Evolutionary conservation across 2,888 invertebrate species (phyloP).

Genomic region (Bursaphelenchus okinawaensis): DNA sequence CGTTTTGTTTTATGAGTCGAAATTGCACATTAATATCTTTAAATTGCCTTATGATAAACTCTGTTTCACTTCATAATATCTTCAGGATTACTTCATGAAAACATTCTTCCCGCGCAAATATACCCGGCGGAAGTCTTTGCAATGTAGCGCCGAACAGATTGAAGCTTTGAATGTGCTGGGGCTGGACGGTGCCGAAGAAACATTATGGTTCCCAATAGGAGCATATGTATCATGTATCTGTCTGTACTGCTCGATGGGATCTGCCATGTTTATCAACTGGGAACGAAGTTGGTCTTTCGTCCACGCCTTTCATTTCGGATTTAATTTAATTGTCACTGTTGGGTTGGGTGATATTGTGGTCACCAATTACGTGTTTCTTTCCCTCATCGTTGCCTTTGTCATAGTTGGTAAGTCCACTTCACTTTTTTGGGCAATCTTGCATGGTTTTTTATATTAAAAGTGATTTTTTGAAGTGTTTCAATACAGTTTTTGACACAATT

Average conservation of each 20-base stretch:
- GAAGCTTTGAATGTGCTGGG: slow-evolving; percentile 48
- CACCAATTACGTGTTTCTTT: slow-evolving; percentile 53
- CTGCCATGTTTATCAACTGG: slow-evolving; percentile 57
- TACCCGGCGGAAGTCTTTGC: slow-evolving; percentile 49
- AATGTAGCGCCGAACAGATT: slow-evolving; percentile 45
- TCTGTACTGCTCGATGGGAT: slow-evolving; percentile 57
- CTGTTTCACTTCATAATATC: neutral
- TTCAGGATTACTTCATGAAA: slow-evolving; percentile 33
- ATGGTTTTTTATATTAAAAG: neutral
- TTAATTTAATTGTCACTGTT: slow-evolving; percentile 58
- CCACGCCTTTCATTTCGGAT: slow-evolving; percentile 58
- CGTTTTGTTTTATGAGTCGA: too few relatives aligned
- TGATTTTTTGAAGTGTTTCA: neutral
- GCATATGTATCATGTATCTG: slow-evolving; percentile 58
- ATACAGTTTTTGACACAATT: too few relatives aligned
- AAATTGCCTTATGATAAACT: neutral
- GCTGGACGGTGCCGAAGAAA: slow-evolving; percentile 51
- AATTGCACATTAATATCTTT: too few relatives aligned
- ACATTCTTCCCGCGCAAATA: slow-evolving; percentile 43
- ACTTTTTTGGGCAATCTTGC: neutral
- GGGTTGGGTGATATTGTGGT: slow-evolving; percentile 58
- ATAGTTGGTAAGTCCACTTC: slow-evolving; percentile 57
- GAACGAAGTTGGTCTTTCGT: slow-evolving; percentile 57
- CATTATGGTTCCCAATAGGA: slow-evolving; percentile 58
- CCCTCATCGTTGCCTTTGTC: slow-evolving; percentile 57